Evolutionary conservation across 1,140 invertebrate genomes (phyloP).

Genomic region (Hermatobates lingyangjiaoensis): DNA sequence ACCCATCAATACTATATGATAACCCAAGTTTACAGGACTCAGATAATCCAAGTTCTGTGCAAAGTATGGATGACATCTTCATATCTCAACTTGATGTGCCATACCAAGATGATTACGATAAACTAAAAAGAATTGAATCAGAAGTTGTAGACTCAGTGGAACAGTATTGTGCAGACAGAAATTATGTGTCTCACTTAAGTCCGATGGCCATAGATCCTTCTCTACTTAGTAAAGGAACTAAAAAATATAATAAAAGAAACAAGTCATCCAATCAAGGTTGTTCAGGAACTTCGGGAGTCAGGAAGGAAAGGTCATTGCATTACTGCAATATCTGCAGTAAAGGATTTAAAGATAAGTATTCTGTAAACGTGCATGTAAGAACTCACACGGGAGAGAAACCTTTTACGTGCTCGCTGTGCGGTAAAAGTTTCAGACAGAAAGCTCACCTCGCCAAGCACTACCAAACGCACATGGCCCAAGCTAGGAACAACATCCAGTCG

Average conservation of each 20-base stretch:
- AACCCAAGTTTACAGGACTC: slow-evolving; percentile 12
- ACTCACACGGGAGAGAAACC: slow-evolving; percentile 83
- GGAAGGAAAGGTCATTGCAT: slow-evolving; percentile 68
- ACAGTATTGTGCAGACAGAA: slow-evolving; percentile 14
- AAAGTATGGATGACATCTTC: slow-evolving; percentile 22
- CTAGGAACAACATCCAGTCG: slow-evolving; percentile 12
- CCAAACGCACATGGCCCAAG: slow-evolving; percentile 74
- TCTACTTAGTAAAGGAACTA: slow-evolving; percentile 10
- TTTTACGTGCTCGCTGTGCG: slow-evolving; percentile 70
- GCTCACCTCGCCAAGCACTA: slow-evolving; percentile 94
- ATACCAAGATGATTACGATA: slow-evolving; percentile 51
- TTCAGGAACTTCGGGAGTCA: slow-evolving; percentile 16
- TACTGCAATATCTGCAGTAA: slow-evolving; percentile 83
- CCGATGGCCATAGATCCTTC: slow-evolving; percentile 9
- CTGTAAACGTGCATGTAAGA: slow-evolving; percentile 76
- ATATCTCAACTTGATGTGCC: slow-evolving; percentile 21
- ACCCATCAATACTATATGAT: slow-evolving; percentile 11
- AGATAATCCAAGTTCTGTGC: slow-evolving; percentile 18
- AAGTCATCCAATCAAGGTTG: slow-evolving; percentile 8
- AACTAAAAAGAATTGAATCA: slow-evolving; percentile 32
- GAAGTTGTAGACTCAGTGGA: slow-evolving; percentile 22
- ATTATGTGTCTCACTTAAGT: slow-evolving; percentile 13
- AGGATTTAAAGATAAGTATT: slow-evolving; percentile 85
- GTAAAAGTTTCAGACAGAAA: slow-evolving; percentile 85
- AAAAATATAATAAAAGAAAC: slow-evolving; percentile 18